Evolutionary conservation across 1,140 invertebrate genomes (phyloP), one percentile per base, ranked within the genome.

Genomic region (Sycophila sp.): DNA sequence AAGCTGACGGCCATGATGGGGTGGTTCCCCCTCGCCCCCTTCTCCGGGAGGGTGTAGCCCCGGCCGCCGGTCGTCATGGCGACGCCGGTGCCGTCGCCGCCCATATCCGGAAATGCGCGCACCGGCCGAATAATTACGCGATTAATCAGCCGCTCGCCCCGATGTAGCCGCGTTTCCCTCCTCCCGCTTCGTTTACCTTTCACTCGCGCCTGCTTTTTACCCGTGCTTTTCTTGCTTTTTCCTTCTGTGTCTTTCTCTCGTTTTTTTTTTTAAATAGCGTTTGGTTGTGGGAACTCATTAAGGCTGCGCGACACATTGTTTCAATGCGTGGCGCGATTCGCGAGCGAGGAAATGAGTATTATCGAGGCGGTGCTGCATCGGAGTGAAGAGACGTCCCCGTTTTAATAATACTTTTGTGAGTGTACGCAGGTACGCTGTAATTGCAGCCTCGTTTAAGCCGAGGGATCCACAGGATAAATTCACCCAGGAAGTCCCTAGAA

Each of bases 141-240:
- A 70, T 70, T 70, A 63, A 63, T 42, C 68, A 40, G 51, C 55
- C 42, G 36, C 49, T 15, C n/a, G n/a, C n/a, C n/a, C n/a, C n/a
- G n/a, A 13, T 15, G 8, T 26, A 15, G n/a, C 22, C 53, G 53
- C 13, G 26, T 6, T 11, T 17, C n/a, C 15, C 11, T 30, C n/a
- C 56, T 40, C 36, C 17, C 2, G 24, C n/a, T 2, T 13, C 4
- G 1, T 22, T 45, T 63, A n/a, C n/a, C n/a, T n/a, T 49, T 38
- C 19, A 15, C n/a, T n/a, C n/a, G n/a, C n/a, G n/a, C n/a, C n/a
- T n/a, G n/a, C n/a, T n/a, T n/a, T n/a, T n/a, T n/a, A n/a, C n/a
- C n/a, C n/a, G n/a, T n/a, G n/a, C 6, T 13, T 42, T 19, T 42
- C 40, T 17, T 17, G 40, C 40, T 42, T 51, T 26, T 51, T 15